Evolutionary conservation across 64 coral and sea anemone species (phyloP).

Genomic region (Cladopsammia gracilis): DNA sequence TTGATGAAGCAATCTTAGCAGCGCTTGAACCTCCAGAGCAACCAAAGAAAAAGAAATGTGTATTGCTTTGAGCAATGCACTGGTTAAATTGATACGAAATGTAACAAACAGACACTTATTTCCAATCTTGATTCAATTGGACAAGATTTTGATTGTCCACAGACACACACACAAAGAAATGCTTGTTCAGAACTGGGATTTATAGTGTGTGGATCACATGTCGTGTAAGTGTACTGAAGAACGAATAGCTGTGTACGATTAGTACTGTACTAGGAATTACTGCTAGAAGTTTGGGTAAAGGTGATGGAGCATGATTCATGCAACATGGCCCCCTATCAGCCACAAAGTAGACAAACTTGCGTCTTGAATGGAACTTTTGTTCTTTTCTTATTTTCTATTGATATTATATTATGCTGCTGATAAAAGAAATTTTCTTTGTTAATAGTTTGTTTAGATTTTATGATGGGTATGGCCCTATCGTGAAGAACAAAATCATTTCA

Average conservation of each 20-base stretch:
- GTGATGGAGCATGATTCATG: neutral
- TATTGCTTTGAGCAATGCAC: constrained; percentile 26
- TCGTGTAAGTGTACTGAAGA: neutral
- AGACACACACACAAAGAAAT: neutral
- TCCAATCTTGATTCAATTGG: constrained; percentile 17
- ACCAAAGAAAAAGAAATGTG: constrained; percentile 95
- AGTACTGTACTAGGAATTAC: neutral
- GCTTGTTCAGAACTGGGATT: neutral
- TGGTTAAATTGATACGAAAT: neutral
- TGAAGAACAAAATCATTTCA: too few species aligned
- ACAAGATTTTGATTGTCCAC: constrained; percentile 26
- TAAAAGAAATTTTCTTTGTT: too few species aligned
- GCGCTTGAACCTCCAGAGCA: constrained; percentile 96
- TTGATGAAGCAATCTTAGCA: constrained; percentile 97
- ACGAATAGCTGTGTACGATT: neutral
- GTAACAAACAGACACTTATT: neutral
- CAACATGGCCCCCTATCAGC: neutral
- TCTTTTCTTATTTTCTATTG: too few species aligned
- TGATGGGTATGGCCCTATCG: too few species aligned
- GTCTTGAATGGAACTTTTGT: neutral
- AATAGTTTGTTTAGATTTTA: too few species aligned
- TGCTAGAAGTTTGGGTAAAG: neutral
- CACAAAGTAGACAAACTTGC: neutral
- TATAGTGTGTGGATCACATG: neutral
- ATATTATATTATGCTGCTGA: too few species aligned